Conservation (phyloP, 2,888 invertebrate species). For the Arge pagana region DNA sequence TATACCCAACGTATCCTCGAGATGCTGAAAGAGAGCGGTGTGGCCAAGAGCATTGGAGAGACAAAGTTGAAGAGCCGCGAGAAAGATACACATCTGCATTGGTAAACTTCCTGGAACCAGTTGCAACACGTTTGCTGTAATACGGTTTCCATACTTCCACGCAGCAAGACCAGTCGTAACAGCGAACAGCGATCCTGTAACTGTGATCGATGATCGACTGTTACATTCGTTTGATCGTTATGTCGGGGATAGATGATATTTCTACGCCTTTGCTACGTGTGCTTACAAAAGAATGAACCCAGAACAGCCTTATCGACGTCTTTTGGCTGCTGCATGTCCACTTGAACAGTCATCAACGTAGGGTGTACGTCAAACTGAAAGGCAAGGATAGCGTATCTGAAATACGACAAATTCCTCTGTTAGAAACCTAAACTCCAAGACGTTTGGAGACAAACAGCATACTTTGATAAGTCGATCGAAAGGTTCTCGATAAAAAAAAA, state of each 20-base stretch:
- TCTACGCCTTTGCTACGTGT: neutral
- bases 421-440: too few species aligned
- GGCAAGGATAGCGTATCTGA: slow-evolving; percentile 57
- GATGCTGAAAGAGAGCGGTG: slow-evolving; percentile 80
- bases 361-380: slow-evolving; percentile 81
- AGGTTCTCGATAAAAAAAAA: too few species aligned
- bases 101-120: slow-evolving; percentile 67
- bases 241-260: neutral
- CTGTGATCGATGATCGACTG: too few species aligned
- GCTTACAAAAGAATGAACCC: slow-evolving; percentile 70
- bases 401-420: too few species aligned
- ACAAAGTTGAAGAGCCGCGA: slow-evolving; percentile 78
- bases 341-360: slow-evolving; percentile 85
- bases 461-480: too few species aligned
- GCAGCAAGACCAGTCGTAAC: slow-evolving; percentile 68
- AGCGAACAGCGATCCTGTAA: slow-evolving; percentile 68
- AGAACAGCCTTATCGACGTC: slow-evolving; percentile 75
- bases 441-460: too few species aligned
- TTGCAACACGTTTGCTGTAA: slow-evolving; percentile 71
- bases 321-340: slow-evolving; percentile 83
- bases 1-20: slow-evolving; percentile 77
- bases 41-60: slow-evolving; percentile 78
- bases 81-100: slow-evolving; percentile 70
- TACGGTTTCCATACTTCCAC: slow-evolving; percentile 67
- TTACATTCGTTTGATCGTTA: neutral